A percentile compares a stretch with the other conserved stretches of the same genome.
These are phyloP conservation scores for Berghia stephanieae DNA, from an alignment of 1,140 invertebrate genomes.

Conservation along the genomic window DNA sequence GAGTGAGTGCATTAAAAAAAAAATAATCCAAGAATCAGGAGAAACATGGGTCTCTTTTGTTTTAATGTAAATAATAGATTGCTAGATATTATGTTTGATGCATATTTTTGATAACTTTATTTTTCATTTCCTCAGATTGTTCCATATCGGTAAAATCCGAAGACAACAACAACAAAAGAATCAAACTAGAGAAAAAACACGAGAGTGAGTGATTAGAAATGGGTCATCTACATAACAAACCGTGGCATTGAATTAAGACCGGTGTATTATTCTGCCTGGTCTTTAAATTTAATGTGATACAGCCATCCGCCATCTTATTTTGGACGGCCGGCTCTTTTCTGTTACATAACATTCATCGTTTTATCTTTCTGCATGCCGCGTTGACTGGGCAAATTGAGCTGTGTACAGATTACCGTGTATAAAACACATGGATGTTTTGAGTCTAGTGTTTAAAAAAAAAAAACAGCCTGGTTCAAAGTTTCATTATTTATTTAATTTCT, in stretches of 20 bases:
- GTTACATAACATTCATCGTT: not conserved
- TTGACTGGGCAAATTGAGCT: too few relatives aligned
- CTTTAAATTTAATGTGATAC: not conserved
- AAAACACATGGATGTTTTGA: too few relatives aligned
- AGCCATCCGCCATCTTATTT: not conserved
- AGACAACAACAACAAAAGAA: conserved; percentile 31
- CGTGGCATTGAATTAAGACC: not conserved
- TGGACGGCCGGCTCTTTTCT: not conserved
- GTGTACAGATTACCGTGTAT: too few relatives aligned
- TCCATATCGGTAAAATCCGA: conserved; percentile 13
- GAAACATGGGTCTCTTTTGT: too few relatives aligned
- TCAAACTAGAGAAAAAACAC: conserved; percentile 26
- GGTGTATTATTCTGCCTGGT: not conserved
- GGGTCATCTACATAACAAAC: too few relatives aligned
- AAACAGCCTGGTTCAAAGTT: too few relatives aligned
- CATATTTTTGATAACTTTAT: not conserved
- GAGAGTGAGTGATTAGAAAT: too few relatives aligned
- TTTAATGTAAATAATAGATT: not conserved
- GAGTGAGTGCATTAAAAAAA: not conserved
- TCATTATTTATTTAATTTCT: too few relatives aligned
- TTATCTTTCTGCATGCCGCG: not conserved
- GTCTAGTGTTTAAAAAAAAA: too few relatives aligned
- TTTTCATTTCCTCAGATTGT: not conserved
- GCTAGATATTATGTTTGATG: not conserved
- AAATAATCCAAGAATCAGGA: too few relatives aligned